Evolutionary conservation across 2,113 vertebrate species (phyloP).

Genomic region (Heloderma charlesbogerti): DNA sequence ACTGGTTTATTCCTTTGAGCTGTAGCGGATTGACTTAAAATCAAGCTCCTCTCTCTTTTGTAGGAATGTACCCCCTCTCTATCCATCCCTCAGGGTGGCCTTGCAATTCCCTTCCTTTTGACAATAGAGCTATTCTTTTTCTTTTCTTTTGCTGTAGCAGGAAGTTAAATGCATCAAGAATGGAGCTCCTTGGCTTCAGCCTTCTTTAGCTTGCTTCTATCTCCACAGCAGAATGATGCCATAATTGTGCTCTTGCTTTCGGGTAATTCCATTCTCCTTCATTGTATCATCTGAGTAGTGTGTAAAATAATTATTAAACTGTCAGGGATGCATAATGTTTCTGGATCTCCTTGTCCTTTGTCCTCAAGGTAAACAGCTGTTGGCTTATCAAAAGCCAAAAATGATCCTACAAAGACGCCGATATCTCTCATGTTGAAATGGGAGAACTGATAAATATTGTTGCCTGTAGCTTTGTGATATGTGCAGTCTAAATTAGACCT

Average conservation of each 20-base stretch:
- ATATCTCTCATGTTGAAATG: slow-evolving; percentile 50
- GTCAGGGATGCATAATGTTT: slow-evolving; percentile 52
- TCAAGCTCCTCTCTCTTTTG: not conserved
- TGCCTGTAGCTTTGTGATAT: slow-evolving; percentile 73
- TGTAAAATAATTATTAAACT: slow-evolving; percentile 68
- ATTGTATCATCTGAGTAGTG: slow-evolving; percentile 50
- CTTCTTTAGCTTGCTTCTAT: slow-evolving; percentile 8
- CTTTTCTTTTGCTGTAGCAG: not conserved
- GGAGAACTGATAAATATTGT: slow-evolving; percentile 70
- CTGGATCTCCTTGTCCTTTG: slow-evolving; percentile 68
- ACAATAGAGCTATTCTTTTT: not conserved
- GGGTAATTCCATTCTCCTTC: slow-evolving; percentile 63
- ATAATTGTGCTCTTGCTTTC: slow-evolving; percentile 42
- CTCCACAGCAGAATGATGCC: slow-evolving; percentile 15
- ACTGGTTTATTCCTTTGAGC: not conserved
- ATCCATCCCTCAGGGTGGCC: not conserved
- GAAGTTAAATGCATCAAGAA: slow-evolving; percentile 39
- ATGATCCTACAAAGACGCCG: slow-evolving; percentile 52
- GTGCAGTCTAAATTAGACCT: slow-evolving; percentile 66
- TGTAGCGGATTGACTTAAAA: not conserved
- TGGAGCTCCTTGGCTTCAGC: slow-evolving; percentile 46
- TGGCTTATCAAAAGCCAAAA: slow-evolving; percentile 60
- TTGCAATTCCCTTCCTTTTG: not conserved
- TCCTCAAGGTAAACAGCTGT: slow-evolving; percentile 72
- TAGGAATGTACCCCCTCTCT: not conserved